These are phyloP conservation scores for Drosophila elegans DNA, from an alignment of 1,140 invertebrate species.

Conservation along the genomic window DNA sequence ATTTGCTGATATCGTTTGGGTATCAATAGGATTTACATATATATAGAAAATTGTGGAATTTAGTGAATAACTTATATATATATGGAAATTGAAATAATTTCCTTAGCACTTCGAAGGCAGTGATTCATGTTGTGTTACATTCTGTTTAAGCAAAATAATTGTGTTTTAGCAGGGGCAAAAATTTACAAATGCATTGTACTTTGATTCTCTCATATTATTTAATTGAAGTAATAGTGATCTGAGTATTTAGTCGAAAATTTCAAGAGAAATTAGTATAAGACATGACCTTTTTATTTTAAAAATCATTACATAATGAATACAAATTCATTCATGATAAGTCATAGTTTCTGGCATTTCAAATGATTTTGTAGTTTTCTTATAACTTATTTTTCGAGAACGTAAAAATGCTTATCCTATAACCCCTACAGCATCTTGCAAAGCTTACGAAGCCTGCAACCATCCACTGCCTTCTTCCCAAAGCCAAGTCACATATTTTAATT, in stretches of 20 bases:
- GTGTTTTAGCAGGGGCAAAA: too few relatives aligned
- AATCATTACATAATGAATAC: too few relatives aligned
- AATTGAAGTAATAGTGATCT: too few relatives aligned
- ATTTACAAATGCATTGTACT: too few relatives aligned
- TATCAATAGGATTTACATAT: not conserved
- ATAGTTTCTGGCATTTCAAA: not conserved
- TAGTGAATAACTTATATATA: not conserved
- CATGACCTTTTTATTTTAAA: too few relatives aligned
- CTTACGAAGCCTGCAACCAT: not conserved
- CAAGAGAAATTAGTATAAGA: too few relatives aligned
- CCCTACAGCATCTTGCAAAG: not conserved
- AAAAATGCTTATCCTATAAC: not conserved
- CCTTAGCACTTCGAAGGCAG: too few relatives aligned
- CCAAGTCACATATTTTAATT: conserved; percentile 72
- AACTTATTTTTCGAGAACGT: too few relatives aligned
- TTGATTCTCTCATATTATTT: too few relatives aligned
- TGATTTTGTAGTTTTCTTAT: not conserved
- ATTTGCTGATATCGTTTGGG: conserved; percentile 1
- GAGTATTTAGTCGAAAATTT: too few relatives aligned
- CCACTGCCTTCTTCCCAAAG: not conserved
- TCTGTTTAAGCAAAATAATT: too few relatives aligned
- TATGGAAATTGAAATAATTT: not conserved
- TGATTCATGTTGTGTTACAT: too few relatives aligned
- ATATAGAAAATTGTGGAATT: not conserved
- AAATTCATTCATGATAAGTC: not conserved